Percentiles rank a stretch among this genome's conserved stretches.
Conservation (phyloP, 2,888 invertebrate genomes). For the Diaphora mendica region DNA sequence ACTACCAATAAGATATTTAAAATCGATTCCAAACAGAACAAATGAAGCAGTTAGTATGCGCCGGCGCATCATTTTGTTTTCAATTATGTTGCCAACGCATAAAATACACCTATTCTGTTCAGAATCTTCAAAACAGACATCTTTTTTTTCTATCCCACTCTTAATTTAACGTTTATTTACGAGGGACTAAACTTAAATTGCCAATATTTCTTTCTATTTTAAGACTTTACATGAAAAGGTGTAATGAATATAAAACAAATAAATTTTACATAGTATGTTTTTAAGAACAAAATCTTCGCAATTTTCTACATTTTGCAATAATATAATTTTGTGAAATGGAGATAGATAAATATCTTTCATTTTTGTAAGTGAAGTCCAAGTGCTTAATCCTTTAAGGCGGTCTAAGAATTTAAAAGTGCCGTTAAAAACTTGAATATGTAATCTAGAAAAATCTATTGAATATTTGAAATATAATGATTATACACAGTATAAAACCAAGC, state of each 20-base stretch:
- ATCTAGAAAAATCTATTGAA: not conserved
- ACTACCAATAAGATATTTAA: conserved; percentile 50
- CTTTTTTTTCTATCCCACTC: conserved; percentile 21
- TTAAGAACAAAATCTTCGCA: not conserved
- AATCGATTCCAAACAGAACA: conserved; percentile 56
- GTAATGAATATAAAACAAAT: not conserved
- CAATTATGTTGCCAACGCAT: conserved; percentile 57
- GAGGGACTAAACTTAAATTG: not conserved
- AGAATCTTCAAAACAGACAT: conserved; percentile 27
- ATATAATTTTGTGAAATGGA: not conserved
- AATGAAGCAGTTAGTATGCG: conserved; percentile 73
- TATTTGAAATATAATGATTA: not conserved
- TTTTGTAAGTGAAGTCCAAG: not conserved
- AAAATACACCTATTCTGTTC: conserved; percentile 46
- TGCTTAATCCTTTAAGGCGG: no score
- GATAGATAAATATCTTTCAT: not conserved
- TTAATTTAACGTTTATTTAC: conserved; percentile 10
- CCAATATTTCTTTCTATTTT: not conserved
- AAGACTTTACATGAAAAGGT: not conserved
- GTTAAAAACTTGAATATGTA: not conserved
- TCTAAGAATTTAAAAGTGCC: no score
- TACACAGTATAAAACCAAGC: not conserved
- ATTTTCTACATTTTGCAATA: not conserved
- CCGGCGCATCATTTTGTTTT: conserved; percentile 58
- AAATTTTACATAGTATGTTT: not conserved